These are phyloP conservation scores for Tragelaphus imberbis DNA, from an alignment of 2,113 vertebrate genomes.

Conservation along the genomic window DNA sequence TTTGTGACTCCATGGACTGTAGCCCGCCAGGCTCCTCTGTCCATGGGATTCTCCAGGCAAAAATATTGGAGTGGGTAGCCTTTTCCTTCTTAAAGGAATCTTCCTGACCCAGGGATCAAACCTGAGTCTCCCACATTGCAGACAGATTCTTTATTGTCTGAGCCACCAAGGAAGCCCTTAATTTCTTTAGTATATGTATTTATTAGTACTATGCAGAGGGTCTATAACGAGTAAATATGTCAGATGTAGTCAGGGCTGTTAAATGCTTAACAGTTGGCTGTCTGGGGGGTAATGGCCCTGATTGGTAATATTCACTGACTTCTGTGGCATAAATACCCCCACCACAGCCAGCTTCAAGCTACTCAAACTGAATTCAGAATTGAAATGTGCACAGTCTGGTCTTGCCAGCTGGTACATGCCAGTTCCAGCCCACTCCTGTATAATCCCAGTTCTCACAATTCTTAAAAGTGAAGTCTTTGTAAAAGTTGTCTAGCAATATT, in stretches of 20 bases:
- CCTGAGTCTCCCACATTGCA: background rate
- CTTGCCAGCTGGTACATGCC: background rate
- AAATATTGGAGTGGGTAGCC: background rate
- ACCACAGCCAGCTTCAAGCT: background rate
- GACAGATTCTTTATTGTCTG: background rate
- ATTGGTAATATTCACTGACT: background rate
- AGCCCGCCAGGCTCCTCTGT: background rate
- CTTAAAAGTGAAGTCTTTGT: background rate
- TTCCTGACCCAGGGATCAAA: background rate
- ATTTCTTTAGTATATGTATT: background rate
- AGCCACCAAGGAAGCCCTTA: background rate
- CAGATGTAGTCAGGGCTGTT: background rate
- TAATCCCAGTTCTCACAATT: background rate
- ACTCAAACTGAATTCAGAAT: background rate
- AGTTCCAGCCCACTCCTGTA: background rate
- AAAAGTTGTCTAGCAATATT: background rate
- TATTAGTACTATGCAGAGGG: background rate
- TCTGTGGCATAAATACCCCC: background rate
- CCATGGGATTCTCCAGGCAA: background rate
- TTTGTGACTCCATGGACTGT: background rate
- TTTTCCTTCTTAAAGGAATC: background rate
- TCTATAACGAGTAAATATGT: background rate
- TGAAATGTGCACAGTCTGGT: background rate
- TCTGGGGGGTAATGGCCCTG: background rate
- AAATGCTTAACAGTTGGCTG: background rate